These are phyloP conservation scores for Istiophorus platypterus DNA, from an alignment of 2,113 vertebrate species.

Conservation along the genomic window DNA sequence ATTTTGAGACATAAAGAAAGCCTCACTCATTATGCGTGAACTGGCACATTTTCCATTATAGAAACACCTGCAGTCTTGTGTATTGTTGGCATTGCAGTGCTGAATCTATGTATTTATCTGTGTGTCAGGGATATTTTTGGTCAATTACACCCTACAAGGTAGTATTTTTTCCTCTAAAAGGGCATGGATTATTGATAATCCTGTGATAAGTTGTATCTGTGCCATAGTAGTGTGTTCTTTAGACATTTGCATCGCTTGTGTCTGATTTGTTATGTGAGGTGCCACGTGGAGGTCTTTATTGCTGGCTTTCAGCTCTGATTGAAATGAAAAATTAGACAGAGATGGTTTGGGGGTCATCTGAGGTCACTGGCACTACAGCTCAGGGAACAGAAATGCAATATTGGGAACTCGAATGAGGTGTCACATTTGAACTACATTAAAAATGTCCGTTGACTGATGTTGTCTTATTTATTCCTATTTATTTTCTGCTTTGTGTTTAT, in stretches of 20 bases:
- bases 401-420: background rate
- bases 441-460: background rate
- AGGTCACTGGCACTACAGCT: slow-evolving; percentile 5
- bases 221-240: slow-evolving; percentile 41
- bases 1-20: slow-evolving; percentile 46
- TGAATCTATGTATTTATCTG: slow-evolving; percentile 39
- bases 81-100: slow-evolving; percentile 20
- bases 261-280: slow-evolving; percentile 42
- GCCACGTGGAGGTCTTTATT: slow-evolving; percentile 45
- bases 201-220: slow-evolving; percentile 20
- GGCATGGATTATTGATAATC: slow-evolving; percentile 56
- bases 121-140: slow-evolving; percentile 53
- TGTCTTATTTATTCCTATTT: background rate
- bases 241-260: slow-evolving; percentile 48
- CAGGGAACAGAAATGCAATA: background rate
- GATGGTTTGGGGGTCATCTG: background rate
- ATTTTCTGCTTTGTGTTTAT: background rate
- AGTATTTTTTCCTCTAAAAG: slow-evolving; percentile 27
- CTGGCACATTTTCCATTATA: slow-evolving; percentile 17
- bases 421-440: slow-evolving; percentile 20
- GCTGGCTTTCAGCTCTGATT: slow-evolving; percentile 1
- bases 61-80: slow-evolving; percentile 6
- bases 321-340: slow-evolving; percentile 27
- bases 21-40: slow-evolving; percentile 49
- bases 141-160: slow-evolving; percentile 25